A percentile compares a stretch with the other conserved stretches of the same genome.
phyloP scores from a whole-genome alignment of 2,888 invertebrate genomes.

The Syrphus vitripennis region DNA sequence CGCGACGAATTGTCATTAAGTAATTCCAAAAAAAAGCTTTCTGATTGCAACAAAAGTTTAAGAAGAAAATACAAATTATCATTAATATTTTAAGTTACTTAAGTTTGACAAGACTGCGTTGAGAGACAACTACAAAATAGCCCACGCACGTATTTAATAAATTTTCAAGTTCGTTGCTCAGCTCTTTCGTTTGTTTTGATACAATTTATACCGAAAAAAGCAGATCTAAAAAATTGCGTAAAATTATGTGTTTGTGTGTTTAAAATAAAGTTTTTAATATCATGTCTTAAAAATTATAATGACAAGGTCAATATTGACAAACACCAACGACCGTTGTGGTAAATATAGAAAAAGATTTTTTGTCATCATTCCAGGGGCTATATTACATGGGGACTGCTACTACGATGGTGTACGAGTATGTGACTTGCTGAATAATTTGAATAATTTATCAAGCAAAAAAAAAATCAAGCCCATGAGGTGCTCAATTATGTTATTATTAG shows the following conservation, averaged over 20 bases:
- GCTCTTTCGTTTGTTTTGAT: conserved; percentile 50
- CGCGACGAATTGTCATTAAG: background rate
- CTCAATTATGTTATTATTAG: conserved; percentile 43
- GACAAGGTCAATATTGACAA: conserved; percentile 64
- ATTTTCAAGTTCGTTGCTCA: conserved; percentile 59
- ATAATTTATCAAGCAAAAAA: conserved; percentile 20
- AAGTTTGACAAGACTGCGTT: background rate
- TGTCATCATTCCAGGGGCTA: background rate
- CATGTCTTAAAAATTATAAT: conserved; percentile 23
- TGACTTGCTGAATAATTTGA: background rate
- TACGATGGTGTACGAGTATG: too few relatives aligned
- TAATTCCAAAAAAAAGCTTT: background rate
- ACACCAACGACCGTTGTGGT: conserved; percentile 10
- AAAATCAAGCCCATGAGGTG: conserved; percentile 29
- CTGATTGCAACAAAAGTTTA: background rate
- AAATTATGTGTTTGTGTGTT: conserved; percentile 8
- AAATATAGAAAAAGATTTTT: background rate
- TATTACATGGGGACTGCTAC: too few relatives aligned
- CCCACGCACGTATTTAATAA: background rate
- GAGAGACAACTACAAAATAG: background rate
- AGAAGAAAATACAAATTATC: background rate
- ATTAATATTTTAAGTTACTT: background rate
- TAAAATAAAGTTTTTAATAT: background rate
- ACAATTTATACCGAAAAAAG: background rate
- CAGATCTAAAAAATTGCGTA: conserved; percentile 35